A percentile compares a stretch with the other conserved stretches of the same genome.
Conservation (phyloP, 2,797 vertebrate genomes). For the Microctenopoma stevenorrisi region DNA sequence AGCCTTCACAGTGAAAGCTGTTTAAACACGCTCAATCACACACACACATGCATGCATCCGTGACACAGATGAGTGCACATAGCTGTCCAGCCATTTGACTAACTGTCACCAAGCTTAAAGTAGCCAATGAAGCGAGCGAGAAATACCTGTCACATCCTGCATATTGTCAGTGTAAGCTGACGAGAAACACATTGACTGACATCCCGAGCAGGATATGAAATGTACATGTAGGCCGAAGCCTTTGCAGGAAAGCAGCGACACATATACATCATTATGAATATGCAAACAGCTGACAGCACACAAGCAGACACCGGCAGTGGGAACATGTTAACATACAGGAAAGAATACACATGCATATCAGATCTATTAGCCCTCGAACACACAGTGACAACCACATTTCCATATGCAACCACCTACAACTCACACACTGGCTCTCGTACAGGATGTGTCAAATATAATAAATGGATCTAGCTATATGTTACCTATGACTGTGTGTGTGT, state of each 20-base stretch:
- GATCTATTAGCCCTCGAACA: slow-evolving; percentile 2
- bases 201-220: slow-evolving; percentile 47
- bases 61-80: slow-evolving; percentile 67
- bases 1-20: slow-evolving; percentile 53
- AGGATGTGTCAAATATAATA: slow-evolving; percentile 43
- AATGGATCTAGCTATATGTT: slow-evolving; percentile 41
- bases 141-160: slow-evolving; percentile 72
- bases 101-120: slow-evolving; percentile 75
- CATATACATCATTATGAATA: slow-evolving; percentile 37
- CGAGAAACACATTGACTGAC: slow-evolving; percentile 62
- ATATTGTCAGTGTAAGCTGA: slow-evolving; percentile 55
- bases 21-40: slow-evolving; percentile 47
- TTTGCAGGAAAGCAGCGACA: slow-evolving; percentile 17
- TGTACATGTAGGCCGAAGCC: slow-evolving; percentile 47
- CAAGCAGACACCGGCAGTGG: neutral
- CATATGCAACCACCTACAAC: slow-evolving; percentile 15
- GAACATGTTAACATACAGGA: slow-evolving; percentile 25
- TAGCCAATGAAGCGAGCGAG: slow-evolving; percentile 69
- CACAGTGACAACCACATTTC: slow-evolving; percentile 10
- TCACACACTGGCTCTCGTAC: slow-evolving; percentile 9
- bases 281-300: slow-evolving; percentile 19
- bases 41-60: neutral
- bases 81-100: slow-evolving; percentile 74
- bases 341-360: neutral
- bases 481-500: slow-evolving; percentile 11